Conservation (phyloP, 2,113 vertebrate genomes). For the Campylomormyrus numenius region DNA sequence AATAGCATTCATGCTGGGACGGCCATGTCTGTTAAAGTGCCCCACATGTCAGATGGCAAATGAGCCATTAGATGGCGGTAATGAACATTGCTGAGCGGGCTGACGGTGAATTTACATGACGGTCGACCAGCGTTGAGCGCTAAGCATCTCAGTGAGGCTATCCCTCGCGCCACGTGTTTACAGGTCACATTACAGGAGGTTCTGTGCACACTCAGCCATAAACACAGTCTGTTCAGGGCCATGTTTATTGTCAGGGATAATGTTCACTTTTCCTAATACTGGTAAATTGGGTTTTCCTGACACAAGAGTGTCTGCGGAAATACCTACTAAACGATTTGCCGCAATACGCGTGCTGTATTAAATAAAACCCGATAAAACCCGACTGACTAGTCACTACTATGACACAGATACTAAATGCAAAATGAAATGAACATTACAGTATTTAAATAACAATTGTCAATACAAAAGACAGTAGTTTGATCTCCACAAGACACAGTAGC, state of each 20-base stretch:
- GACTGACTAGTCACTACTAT: not conserved
- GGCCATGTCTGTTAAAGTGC: not conserved
- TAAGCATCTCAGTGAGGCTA: not conserved
- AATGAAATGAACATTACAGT: not conserved
- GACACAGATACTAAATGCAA: not conserved
- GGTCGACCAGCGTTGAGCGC: not conserved
- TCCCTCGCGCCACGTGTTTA: not conserved
- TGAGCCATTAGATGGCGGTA: constrained; percentile 14
- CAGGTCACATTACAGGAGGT: not conserved
- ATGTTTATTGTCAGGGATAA: not conserved
- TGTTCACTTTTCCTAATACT: not conserved
- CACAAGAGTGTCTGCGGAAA: not conserved
- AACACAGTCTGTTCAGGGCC: not conserved
- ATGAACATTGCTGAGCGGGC: not conserved
- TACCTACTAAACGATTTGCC: not conserved
- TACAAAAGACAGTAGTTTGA: not conserved
- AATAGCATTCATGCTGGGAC: constrained; percentile 10
- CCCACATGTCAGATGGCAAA: constrained; percentile 12
- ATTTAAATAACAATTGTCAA: not conserved
- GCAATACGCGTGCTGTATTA: not conserved
- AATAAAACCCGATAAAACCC: not conserved
- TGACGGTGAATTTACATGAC: not conserved
- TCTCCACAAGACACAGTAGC: constrained; percentile 15
- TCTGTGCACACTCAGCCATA: not conserved
- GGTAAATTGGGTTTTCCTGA: not conserved